Percentiles rank a stretch among this genome's conserved stretches.
Conservation (phyloP, 2,888 invertebrate species). For the Orthonychiurus folsomi region DNA sequence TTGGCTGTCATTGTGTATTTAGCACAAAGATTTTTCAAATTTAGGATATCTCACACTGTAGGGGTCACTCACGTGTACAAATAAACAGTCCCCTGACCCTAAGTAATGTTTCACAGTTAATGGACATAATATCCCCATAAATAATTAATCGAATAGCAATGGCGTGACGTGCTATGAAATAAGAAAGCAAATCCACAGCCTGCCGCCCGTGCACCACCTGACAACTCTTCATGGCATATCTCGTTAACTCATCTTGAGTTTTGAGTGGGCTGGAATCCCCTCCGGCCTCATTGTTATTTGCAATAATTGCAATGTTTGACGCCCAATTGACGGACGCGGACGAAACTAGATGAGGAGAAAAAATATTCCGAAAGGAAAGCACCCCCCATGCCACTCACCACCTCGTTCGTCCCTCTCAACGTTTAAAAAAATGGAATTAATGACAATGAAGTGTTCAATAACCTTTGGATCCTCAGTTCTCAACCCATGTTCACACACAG, state of each 20-base stretch:
- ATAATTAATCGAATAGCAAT: background rate
- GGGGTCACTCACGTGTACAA: too few species aligned
- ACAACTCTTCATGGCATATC: background rate
- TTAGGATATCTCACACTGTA: too few species aligned
- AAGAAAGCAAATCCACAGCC: too few species aligned
- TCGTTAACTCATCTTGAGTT: background rate
- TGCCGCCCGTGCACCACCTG: conserved; percentile 1
- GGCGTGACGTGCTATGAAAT: background rate
- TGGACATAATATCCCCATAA: too few species aligned
- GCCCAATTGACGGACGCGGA: background rate
- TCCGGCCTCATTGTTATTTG: background rate
- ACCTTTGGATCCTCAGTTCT: conserved; percentile 1
- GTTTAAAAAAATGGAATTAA: background rate
- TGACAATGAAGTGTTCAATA: conserved; percentile 1
- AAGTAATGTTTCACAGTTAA: too few species aligned
- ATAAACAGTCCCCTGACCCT: too few species aligned
- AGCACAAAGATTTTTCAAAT: too few species aligned
- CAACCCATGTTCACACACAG: too few species aligned
- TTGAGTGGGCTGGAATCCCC: too few species aligned
- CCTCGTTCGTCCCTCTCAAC: background rate
- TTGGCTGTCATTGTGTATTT: too few species aligned
- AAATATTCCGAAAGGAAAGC: background rate
- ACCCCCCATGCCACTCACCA: background rate
- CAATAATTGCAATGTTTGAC: background rate
- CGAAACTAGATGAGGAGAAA: background rate